Evolutionary conservation across 2,888 invertebrate species (phyloP).

Genomic region (Junonia oenone): DNA sequence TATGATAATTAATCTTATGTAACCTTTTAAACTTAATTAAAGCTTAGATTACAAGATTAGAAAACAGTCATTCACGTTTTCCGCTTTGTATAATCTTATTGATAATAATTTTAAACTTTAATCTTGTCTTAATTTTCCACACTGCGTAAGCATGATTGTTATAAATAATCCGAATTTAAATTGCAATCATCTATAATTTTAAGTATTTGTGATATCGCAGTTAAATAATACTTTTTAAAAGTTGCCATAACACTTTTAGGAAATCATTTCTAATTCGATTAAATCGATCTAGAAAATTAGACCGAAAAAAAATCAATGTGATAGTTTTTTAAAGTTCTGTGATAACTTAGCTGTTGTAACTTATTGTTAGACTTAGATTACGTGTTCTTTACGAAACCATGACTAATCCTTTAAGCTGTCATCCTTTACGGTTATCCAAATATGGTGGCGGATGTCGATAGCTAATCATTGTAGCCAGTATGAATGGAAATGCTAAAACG

Average conservation of each 20-base stretch:
- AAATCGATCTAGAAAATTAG: background rate
- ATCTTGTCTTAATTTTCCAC: no score
- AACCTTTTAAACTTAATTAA: no score
- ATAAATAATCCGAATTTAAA: no score
- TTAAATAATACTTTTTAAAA: background rate
- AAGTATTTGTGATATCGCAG: background rate
- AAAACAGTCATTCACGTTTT: no score
- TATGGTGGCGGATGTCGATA: slow-evolving; percentile 1
- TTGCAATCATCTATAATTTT: no score
- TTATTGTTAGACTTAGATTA: background rate
- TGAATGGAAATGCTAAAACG: background rate
- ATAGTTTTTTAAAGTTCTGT: background rate
- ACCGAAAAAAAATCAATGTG: background rate
- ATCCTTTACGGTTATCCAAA: slow-evolving; percentile 7
- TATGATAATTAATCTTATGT: no score
- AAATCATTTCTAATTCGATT: background rate
- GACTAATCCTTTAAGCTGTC: slow-evolving; percentile 13
- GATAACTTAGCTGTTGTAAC: background rate
- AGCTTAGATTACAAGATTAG: no score
- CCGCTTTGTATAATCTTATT: no score
- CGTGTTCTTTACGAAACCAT: slow-evolving; percentile 1
- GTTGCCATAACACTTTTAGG: background rate
- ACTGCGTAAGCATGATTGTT: no score
- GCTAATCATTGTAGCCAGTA: background rate
- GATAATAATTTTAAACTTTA: no score